A percentile compares a stretch with the other conserved stretches of the same genome.
Conservation (phyloP, 2,888 invertebrate species). For the Cantharis lateralis region DNA sequence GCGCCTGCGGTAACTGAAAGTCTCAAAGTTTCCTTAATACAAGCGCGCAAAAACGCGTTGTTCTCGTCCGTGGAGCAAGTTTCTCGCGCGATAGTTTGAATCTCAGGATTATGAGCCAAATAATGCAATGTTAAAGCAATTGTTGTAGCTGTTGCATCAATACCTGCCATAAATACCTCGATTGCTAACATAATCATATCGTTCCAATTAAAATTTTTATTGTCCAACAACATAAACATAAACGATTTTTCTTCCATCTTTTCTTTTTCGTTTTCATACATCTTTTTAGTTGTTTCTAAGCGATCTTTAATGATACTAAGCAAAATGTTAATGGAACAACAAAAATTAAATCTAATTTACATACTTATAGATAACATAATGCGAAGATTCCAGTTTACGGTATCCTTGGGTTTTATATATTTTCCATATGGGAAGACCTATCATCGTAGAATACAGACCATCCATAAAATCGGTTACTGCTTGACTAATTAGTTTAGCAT, state of each 20-base stretch:
- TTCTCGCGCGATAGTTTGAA: conserved; percentile 65
- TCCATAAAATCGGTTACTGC: conserved; percentile 59
- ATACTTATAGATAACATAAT: conserved; percentile 56
- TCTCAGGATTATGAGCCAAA: conserved; percentile 65
- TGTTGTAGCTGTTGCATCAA: conserved; percentile 62
- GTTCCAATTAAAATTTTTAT: conserved; percentile 51
- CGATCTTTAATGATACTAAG: conserved; percentile 41
- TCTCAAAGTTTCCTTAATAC: conserved; percentile 72
- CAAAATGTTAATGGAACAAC: background rate
- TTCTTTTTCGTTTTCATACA: conserved; percentile 34
- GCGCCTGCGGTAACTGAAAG: conserved; percentile 65
- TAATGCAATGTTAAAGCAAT: conserved; percentile 57
- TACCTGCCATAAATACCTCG: conserved; percentile 63
- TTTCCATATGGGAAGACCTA: conserved; percentile 59
- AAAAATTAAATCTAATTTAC: background rate
- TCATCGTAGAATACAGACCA: conserved; percentile 57
- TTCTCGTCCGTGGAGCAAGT: conserved; percentile 60
- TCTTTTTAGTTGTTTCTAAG: conserved; percentile 33
- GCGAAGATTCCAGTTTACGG: conserved; percentile 57
- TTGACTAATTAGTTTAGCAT: conserved; percentile 52
- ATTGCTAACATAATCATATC: conserved; percentile 60
- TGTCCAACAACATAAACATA: conserved; percentile 50
- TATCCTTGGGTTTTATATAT: conserved; percentile 58
- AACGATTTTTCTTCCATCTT: conserved; percentile 45
- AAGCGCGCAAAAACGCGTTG: conserved; percentile 69